A percentile compares a stretch with the other conserved stretches of the same genome.
phyloP scores from a whole-genome alignment of 2,888 invertebrate genomes.

The Chloroclysta siterata region DNA sequence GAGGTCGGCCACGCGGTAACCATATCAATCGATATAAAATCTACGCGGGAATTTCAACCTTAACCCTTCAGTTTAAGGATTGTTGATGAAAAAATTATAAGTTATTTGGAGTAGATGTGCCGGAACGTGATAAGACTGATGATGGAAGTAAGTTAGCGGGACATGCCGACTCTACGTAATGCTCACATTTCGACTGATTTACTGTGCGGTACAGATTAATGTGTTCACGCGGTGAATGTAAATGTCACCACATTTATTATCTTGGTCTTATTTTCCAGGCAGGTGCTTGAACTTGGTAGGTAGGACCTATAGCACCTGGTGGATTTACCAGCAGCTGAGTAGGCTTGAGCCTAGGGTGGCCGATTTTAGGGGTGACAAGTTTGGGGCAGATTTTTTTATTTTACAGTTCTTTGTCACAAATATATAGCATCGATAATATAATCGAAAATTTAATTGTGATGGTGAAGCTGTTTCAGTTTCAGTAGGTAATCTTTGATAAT shows the following conservation, averaged over 20 bases:
- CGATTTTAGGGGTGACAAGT: too few relatives aligned
- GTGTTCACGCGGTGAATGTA: constrained; percentile 28
- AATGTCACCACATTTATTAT: constrained; percentile 27
- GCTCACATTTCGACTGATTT: constrained; percentile 29
- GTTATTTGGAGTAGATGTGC: constrained; percentile 49
- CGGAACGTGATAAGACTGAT: constrained; percentile 67
- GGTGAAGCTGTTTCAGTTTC: too few relatives aligned
- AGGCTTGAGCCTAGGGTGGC: too few relatives aligned
- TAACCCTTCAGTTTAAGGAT: constrained; percentile 42
- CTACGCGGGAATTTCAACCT: constrained; percentile 46
- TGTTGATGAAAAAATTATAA: constrained; percentile 32
- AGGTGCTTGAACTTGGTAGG: background rate
- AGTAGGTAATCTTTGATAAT: too few relatives aligned
- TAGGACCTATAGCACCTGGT: background rate
- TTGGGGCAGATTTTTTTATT: too few relatives aligned
- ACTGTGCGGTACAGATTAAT: constrained; percentile 25
- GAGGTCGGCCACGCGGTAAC: constrained; percentile 57
- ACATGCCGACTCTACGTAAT: constrained; percentile 32
- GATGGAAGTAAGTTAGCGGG: constrained; percentile 45
- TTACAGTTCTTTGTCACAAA: too few relatives aligned
- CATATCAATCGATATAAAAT: constrained; percentile 67
- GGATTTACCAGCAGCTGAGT: too few relatives aligned
- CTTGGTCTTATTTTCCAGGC: constrained; percentile 5
- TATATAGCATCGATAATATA: too few relatives aligned
- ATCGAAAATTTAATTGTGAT: too few relatives aligned